These are phyloP conservation scores for Arenaria interpres DNA, from an alignment of 2,113 vertebrate genomes.

Conservation along the genomic window DNA sequence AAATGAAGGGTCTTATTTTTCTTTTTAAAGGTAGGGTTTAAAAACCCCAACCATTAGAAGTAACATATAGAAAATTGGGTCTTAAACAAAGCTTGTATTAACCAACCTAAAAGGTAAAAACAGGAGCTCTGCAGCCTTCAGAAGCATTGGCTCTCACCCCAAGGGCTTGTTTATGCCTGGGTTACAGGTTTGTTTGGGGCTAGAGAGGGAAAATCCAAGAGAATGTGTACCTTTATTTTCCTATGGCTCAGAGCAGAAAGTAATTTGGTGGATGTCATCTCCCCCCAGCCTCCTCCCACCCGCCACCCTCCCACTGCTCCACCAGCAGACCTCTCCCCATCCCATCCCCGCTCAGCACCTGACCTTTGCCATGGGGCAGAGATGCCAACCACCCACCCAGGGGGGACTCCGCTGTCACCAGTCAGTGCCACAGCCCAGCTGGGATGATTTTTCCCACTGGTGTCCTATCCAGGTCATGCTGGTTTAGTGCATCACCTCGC, in stretches of 20 bases:
- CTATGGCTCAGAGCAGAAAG: neutral
- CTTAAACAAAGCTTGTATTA: neutral
- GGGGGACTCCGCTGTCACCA: neutral
- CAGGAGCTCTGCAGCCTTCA: neutral
- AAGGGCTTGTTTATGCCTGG: neutral
- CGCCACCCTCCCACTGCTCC: neutral
- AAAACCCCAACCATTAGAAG: neutral
- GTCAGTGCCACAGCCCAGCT: neutral
- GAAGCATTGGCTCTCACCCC: neutral
- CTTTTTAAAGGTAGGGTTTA: neutral
- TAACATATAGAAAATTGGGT: neutral
- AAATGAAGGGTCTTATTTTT: neutral
- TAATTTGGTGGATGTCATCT: neutral
- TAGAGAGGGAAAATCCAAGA: neutral
- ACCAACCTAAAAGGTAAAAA: neutral
- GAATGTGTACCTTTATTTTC: neutral
- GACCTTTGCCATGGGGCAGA: neutral
- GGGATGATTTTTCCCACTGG: neutral
- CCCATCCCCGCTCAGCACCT: neutral
- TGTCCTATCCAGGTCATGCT: neutral
- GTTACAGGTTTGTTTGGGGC: neutral
- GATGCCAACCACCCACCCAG: neutral
- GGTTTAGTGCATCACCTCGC: neutral
- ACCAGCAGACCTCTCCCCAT: neutral
- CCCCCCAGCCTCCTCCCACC: neutral